Evolutionary conservation across 2,888 invertebrate genomes (phyloP).

Genomic region (Acanthosepion esculentum): DNA sequence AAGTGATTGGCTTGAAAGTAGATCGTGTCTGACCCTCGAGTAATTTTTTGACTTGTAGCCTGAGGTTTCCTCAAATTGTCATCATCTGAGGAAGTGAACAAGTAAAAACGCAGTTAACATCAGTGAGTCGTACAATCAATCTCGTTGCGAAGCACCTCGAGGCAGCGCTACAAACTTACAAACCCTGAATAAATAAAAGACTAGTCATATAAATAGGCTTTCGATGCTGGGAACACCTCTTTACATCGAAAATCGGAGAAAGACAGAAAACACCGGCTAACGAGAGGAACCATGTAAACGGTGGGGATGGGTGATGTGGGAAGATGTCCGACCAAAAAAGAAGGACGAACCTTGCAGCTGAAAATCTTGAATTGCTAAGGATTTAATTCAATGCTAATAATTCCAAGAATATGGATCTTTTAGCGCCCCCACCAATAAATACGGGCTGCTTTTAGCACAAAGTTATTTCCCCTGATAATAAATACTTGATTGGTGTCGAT

Average conservation of each 20-base stretch:
- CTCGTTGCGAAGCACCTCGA: background rate
- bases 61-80: too few relatives aligned
- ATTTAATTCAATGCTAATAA: background rate
- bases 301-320: background rate
- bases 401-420: background rate
- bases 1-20: too few relatives aligned
- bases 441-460: background rate
- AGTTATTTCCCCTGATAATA: background rate
- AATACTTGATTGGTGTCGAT: constrained; percentile 17
- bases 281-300: too few relatives aligned
- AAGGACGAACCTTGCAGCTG: background rate
- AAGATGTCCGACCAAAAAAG: background rate
- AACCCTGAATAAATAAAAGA: background rate
- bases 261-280: background rate
- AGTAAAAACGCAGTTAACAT: background rate
- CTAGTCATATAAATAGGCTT: background rate
- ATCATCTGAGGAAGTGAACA: too few relatives aligned
- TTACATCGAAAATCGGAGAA: background rate
- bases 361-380: background rate
- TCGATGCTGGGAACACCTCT: background rate
- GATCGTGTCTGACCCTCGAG: too few relatives aligned
- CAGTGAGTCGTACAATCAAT: background rate
- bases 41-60: too few relatives aligned
- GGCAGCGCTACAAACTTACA: background rate
- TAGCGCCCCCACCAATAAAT: background rate